Evolutionary conservation across 2,113 vertebrate species (phyloP).

Genomic region (Pseudonaja textilis): DNA sequence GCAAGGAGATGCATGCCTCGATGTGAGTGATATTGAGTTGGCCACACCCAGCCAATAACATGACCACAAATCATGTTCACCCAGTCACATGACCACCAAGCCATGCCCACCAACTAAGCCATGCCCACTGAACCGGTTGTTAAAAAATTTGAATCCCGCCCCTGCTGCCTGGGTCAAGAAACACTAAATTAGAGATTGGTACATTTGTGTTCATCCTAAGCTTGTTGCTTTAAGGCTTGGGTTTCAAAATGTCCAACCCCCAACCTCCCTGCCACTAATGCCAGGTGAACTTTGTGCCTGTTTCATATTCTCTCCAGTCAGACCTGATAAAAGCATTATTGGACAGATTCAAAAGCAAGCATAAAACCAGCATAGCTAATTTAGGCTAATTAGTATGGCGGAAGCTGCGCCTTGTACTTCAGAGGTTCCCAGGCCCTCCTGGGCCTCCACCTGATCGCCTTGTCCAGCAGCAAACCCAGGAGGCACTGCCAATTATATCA

Average conservation of each 20-base stretch:
- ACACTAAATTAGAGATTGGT: background rate
- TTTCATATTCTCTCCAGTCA: constrained; percentile 58
- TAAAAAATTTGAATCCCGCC: no score
- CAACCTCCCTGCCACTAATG: constrained; percentile 24
- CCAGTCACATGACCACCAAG: no score
- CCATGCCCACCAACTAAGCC: no score
- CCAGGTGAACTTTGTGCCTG: constrained; percentile 49
- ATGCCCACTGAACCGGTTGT: no score
- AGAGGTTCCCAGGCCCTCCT: constrained; percentile 71
- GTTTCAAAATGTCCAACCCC: constrained; percentile 14
- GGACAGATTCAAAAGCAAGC: constrained; percentile 75
- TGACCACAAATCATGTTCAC: no score
- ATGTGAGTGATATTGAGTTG: no score
- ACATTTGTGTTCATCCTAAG: background rate
- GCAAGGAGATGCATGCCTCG: no score
- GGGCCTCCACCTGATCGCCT: constrained; percentile 75
- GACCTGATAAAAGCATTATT: constrained; percentile 67
- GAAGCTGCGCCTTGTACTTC: constrained; percentile 67
- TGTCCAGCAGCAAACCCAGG: constrained; percentile 79
- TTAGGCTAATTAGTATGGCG: constrained; percentile 76
- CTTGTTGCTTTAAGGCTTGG: constrained; percentile 15
- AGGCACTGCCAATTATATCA: constrained; percentile 81
- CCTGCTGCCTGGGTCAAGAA: background rate
- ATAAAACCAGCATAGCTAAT: constrained; percentile 79
- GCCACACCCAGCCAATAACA: no score